Percentiles rank a stretch among this genome's conserved stretches.
Evolutionary conservation across 2,888 invertebrate species (phyloP).

Genomic region (Agriopis aurantiaria): DNA sequence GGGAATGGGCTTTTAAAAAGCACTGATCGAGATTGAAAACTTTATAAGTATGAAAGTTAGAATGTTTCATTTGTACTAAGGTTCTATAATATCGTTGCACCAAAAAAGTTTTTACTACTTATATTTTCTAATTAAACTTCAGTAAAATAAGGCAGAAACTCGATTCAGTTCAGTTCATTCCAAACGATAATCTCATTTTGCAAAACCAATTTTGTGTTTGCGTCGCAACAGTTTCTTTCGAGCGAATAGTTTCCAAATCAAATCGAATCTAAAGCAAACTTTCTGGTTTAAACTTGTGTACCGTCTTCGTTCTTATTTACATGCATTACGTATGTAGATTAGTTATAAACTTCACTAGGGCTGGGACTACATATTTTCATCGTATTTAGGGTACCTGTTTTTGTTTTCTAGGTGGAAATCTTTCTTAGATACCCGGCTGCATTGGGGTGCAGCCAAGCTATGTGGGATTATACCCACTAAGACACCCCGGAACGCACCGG

Average conservation of each 20-base stretch:
- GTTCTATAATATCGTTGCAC: not conserved
- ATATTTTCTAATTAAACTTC: conserved; percentile 23
- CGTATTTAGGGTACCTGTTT: not conserved
- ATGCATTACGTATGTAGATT: conserved; percentile 77
- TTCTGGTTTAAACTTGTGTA: conserved; percentile 54
- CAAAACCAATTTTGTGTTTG: conserved; percentile 30
- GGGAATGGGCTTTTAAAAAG: too few species aligned
- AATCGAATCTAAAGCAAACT: conserved; percentile 39
- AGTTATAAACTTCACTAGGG: conserved; percentile 60
- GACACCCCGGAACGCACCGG: too few species aligned
- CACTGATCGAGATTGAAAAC: too few species aligned
- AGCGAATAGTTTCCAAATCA: conserved; percentile 37
- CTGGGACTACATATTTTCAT: not conserved
- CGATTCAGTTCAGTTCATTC: conserved; percentile 9
- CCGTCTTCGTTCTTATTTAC: conserved; percentile 61
- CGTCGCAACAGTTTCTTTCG: conserved; percentile 35
- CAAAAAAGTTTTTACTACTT: not conserved
- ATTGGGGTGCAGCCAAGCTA: too few species aligned
- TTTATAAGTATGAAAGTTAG: too few species aligned
- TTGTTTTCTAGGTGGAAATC: too few species aligned
- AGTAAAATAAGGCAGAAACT: conserved; percentile 13
- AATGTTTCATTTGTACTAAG: too few species aligned
- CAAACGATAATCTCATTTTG: conserved; percentile 32
- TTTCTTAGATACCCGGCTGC: too few species aligned
- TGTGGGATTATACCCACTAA: too few species aligned